A percentile compares a stretch with the other conserved stretches of the same genome.
These are phyloP conservation scores for Petrocephalus zakoni DNA, from an alignment of 2,113 vertebrate species.

Conservation along the genomic window DNA sequence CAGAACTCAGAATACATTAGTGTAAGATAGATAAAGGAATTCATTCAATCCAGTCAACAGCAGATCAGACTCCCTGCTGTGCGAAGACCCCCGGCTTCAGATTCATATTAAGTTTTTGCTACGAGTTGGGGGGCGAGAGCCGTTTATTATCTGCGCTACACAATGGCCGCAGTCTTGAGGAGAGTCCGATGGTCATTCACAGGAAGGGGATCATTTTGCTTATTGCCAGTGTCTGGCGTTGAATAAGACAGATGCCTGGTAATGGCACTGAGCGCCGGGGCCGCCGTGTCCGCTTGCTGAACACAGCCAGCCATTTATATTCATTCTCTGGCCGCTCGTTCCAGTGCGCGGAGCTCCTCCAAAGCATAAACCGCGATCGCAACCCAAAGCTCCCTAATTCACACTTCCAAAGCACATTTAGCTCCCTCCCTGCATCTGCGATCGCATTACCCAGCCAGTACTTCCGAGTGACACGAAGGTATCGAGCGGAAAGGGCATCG, in stretches of 20 bases:
- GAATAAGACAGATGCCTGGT: background rate
- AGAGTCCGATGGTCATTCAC: background rate
- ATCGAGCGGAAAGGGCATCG: background rate
- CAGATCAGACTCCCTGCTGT: background rate
- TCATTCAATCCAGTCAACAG: background rate
- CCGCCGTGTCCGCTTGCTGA: background rate
- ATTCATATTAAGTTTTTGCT: background rate
- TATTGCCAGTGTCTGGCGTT: background rate
- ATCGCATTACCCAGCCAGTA: background rate
- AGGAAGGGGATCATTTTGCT: background rate
- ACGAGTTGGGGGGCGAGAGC: background rate
- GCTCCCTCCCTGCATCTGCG: background rate
- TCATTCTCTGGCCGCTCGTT: background rate
- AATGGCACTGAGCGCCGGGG: background rate
- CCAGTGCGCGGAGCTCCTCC: background rate
- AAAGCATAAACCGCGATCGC: background rate
- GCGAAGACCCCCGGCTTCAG: background rate
- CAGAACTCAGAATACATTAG: background rate
- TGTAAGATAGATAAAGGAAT: background rate
- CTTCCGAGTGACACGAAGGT: background rate
- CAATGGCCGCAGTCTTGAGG: background rate
- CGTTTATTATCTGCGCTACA: background rate
- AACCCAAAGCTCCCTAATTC: background rate
- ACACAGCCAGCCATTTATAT: background rate
- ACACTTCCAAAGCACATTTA: background rate